phyloP scores from a whole-genome alignment of 2,113 vertebrate genomes.

The Ptyas mucosa region DNA sequence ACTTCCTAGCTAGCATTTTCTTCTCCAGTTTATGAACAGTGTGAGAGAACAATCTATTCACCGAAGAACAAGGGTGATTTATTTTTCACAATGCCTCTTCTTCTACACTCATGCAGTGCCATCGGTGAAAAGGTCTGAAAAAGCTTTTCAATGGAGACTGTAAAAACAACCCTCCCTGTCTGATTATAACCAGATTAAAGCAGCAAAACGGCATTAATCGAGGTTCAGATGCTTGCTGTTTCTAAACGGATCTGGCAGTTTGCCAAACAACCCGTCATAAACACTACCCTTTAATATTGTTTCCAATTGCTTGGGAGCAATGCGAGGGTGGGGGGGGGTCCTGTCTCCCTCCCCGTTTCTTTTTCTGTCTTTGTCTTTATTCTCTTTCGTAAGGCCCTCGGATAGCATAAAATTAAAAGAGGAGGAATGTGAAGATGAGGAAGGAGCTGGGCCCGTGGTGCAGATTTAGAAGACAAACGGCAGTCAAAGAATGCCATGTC shows the following conservation, averaged over 20 bases:
- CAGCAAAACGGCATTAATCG: neutral
- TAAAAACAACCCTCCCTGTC: neutral
- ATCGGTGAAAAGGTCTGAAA: constrained; percentile 28
- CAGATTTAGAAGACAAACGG: neutral
- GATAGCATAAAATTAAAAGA: constrained; percentile 41
- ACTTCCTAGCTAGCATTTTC: neutral
- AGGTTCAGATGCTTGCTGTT: neutral
- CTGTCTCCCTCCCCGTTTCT: no score
- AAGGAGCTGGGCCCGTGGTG: neutral
- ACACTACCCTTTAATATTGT: constrained; percentile 11
- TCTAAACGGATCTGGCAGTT: neutral
- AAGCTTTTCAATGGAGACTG: constrained; percentile 21
- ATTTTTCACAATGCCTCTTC: constrained; percentile 17
- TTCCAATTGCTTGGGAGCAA: constrained; percentile 27
- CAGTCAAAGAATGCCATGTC: constrained; percentile 22
- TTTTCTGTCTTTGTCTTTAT: neutral
- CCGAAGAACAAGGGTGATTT: constrained; percentile 37
- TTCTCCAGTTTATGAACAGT: neutral
- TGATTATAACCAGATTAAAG: neutral
- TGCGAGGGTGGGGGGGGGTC: fast-evolving
- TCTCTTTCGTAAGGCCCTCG: constrained; percentile 21
- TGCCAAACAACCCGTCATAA: neutral
- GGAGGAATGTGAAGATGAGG: neutral
- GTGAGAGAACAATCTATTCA: constrained; percentile 1
- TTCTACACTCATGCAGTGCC: constrained; percentile 7